Evolutionary conservation across 2,888 invertebrate species (phyloP), one percentile per base, ranked within the genome.

Genomic region (Dromius quadrimaculatus): DNA sequence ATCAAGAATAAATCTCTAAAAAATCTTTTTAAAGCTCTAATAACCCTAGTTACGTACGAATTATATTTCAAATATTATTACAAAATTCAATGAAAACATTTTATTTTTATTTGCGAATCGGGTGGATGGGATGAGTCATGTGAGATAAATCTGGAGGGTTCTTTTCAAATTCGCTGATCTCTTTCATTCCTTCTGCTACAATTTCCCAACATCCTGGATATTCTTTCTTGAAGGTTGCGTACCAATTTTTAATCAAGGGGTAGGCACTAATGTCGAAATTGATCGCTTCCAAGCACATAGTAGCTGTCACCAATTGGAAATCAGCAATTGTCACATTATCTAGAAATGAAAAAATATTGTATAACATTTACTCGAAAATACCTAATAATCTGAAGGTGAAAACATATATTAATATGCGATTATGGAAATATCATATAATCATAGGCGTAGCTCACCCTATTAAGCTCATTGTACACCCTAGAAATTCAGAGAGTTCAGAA

Each of bases 261-360:
- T 89, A 92, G 8, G 84, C 79, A 1, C 85, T 83, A 65, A 92
- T 83, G 77, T 90, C 88, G 74, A 90, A 90, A 61, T 84, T 82
- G 68, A 91, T 90, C 0, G 89, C 90, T 80, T 93, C 92, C 50
- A 93, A 81, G 61, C 90, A 89, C 84, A 92, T 87, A 0, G 90
- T 91, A 0, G 91, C 87, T 63, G 91, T 87, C 50, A 91, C 81
- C 9, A 93, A 83, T 32, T 88, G 88, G 75, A 92, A 90, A 82
- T 93, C 92, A 0, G 92, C 92, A 74, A 93, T 91, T 3, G 92
- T 92, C 59, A 92, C 76, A 73, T 87, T 81, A 76, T 91, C 87
- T 86, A 74, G 63, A 75, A 76, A 28, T n/a, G n/a, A n/a, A n/a
- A n/a, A n/a, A n/a, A n/a, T n/a, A n/a, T n/a, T n/a, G n/a, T n/a